A percentile compares a stretch with the other conserved stretches of the same genome.
These are phyloP conservation scores for Drosophila mauritiana DNA, from an alignment of 1,140 invertebrate species.

Conservation along the genomic window DNA sequence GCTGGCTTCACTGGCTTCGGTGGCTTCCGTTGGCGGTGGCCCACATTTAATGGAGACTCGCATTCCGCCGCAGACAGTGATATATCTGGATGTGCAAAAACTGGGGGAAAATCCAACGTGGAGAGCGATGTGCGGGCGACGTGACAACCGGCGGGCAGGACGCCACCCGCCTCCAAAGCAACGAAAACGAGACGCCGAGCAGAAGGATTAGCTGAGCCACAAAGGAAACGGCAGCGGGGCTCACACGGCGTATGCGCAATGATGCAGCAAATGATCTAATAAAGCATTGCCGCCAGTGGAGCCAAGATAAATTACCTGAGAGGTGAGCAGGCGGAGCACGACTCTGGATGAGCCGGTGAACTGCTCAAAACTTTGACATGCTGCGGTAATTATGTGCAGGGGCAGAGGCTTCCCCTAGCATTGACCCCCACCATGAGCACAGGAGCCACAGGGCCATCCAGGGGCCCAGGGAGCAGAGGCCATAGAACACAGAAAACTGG, in stretches of 20 bases:
- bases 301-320: conserved; percentile 42
- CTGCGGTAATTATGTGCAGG: conserved; percentile 62
- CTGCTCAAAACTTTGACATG: conserved; percentile 58
- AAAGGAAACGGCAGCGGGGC: conserved; percentile 1
- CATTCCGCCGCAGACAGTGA: conserved; percentile 57
- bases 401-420: neutral
- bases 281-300: conserved; percentile 16
- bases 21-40: conserved; percentile 61
- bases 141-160: conserved; percentile 49
- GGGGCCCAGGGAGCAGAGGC: neutral
- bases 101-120: conserved; percentile 3
- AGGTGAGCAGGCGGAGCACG: conserved; percentile 12
- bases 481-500: neutral
- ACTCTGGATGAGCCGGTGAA: conserved; percentile 6
- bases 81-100: conserved; percentile 65
- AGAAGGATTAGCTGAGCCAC: conserved; percentile 63
- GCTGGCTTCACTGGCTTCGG: conserved; percentile 30
- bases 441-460: neutral
- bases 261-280: conserved; percentile 77
- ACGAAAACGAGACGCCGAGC: conserved; percentile 2
- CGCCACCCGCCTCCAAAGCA: neutral
- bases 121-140: conserved; percentile 51
- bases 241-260: conserved; percentile 68
- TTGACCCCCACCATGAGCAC: conserved; percentile 22
- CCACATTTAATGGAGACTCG: conserved; percentile 66